Base-by-base conservation (phyloP, 30 jellyfish, hydroid and myxozoan genomes). In the Cassiopea andromeda region DNA sequence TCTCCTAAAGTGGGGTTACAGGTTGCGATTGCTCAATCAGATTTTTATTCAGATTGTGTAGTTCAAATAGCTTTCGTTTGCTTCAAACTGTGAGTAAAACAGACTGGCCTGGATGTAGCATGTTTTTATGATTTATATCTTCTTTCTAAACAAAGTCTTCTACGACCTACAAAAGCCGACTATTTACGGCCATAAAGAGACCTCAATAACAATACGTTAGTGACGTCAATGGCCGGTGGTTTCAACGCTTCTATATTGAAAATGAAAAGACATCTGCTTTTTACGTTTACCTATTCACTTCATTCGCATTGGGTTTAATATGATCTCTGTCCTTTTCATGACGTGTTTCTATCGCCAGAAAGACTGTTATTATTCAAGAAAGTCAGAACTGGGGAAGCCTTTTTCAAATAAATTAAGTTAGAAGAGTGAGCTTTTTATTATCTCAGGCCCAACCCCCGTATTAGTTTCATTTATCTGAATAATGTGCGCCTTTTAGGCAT, bases 171-270 rank as follows among this genome's bases (percentile, higher is more conserved):
- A 70, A 70, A 70, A 70, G 54, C 10, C 54, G 15, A 10, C 38
- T 70, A 18, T 19, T 70, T 70, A 38, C 79, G 79, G 79, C n/a
- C 79, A 70, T 6, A 27, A 43, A 70, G 54, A 70, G 27, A 43
- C 27, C 79, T 70, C n/a, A 1, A 12, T 16, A 18, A 70, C 54
- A 19, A 70, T 70, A 45, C 46, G 47, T 73, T 81, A 5, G 77
- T 60, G 83, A 73, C 80, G 80, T 73, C 46, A 49, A 49, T 49
- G 76, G 91, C 91, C 84, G 82, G 82, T 73, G 84, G 84, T 83
- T 69, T 78, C 84, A 83, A 69, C 91, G 91, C 91, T 83, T 69
- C 60, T 48, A 18, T 69, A 60, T 83, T 78, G 91, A 83, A 19
- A 47, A 38, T 48, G 48, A 64, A 82, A 82, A 69, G 43, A 46